Evolutionary conservation across 2,113 vertebrate species (phyloP).

Genomic region (Semicossyphus pulcher): DNA sequence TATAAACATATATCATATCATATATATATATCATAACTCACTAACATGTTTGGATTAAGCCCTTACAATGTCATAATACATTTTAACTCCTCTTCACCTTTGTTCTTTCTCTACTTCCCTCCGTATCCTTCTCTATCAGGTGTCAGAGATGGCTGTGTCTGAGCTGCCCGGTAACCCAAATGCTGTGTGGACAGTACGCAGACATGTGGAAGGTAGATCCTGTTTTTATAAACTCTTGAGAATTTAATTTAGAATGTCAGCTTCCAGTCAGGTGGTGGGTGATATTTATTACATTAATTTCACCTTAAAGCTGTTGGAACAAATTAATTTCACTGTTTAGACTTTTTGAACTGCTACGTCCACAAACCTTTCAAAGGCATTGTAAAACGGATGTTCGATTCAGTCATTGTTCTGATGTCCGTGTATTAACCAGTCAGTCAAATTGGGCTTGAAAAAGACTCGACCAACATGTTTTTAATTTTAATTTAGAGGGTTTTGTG

Average conservation of each 20-base stretch:
- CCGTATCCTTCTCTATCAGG: constrained; percentile 75
- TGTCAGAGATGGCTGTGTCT: constrained; percentile 99
- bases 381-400: no score
- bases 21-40: no score
- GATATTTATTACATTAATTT: background rate
- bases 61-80: background rate
- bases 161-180: constrained; percentile 99
- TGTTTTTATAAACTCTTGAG: background rate
- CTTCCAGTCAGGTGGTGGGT: no score
- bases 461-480: no score
- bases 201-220: constrained; percentile 93
- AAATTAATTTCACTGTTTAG: background rate
- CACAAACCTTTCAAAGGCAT: background rate
- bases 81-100: background rate
- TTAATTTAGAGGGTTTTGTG: no score
- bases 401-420: no score
- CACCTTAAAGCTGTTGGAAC: background rate
- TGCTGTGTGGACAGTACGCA: constrained; percentile 97
- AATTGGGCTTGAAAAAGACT: no score
- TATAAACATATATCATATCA: no score
- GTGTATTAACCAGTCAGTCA: background rate
- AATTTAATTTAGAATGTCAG: background rate
- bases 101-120: background rate
- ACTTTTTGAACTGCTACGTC: background rate
- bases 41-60: background rate